Conservation (phyloP, 2,888 invertebrate genomes). For the Hydropsyche betteni region DNA sequence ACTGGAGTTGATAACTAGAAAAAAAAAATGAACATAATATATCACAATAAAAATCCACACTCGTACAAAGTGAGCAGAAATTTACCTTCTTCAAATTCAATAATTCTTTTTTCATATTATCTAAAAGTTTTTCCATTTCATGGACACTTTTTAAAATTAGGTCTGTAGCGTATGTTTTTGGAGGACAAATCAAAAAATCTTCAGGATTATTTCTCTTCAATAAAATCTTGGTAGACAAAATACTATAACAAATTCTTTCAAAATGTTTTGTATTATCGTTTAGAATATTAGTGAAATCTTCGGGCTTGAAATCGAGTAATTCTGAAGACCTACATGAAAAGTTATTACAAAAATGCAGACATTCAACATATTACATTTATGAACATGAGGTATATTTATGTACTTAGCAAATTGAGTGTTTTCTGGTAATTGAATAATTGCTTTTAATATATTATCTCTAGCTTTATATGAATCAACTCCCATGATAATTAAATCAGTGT, state of each 20-base stretch:
- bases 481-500: constrained; percentile 61
- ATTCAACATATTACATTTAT: not conserved
- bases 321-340: not conserved
- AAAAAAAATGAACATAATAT: not conserved
- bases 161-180: constrained; percentile 40
- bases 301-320: not conserved
- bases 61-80: not conserved
- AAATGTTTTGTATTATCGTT: constrained; percentile 62
- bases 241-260: constrained; percentile 61
- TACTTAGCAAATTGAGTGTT: constrained; percentile 10
- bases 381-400: not conserved
- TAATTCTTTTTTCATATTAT: constrained; percentile 35
- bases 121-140: constrained; percentile 36
- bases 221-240: constrained; percentile 59
- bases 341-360: not conserved
- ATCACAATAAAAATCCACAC: not conserved
- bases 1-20: not conserved
- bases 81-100: constrained; percentile 27
- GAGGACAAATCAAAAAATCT: constrained; percentile 35
- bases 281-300: constrained; percentile 53
- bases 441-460: constrained; percentile 58
- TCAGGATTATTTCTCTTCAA: constrained; percentile 57
- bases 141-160: constrained; percentile 42
- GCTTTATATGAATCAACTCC: constrained; percentile 60
- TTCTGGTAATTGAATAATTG: constrained; percentile 50